phyloP scores from a whole-genome alignment of 2,888 invertebrate genomes.

The Nematopogon swammerdamellus region DNA sequence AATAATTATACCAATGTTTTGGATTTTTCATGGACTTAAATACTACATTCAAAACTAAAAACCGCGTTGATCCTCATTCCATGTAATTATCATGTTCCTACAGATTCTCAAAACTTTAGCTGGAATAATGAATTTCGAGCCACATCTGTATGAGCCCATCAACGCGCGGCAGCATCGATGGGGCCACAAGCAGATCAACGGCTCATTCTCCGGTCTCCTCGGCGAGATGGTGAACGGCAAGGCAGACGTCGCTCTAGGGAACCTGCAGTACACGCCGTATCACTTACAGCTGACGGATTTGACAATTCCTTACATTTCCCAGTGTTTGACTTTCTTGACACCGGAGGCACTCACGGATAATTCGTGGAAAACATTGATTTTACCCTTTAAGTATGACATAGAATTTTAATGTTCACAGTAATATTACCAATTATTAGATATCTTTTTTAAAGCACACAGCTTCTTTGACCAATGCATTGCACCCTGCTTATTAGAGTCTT shows the following conservation, averaged over 20 bases:
- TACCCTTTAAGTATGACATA: conserved; percentile 77
- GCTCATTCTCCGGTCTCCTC: conserved; percentile 66
- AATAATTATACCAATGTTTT: too few relatives aligned
- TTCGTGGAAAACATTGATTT: conserved; percentile 78
- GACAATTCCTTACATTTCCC: conserved; percentile 74
- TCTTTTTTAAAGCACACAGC: conserved; percentile 1
- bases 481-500: background rate
- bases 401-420: conserved; percentile 7
- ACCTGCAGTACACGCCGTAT: conserved; percentile 70
- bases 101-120: conserved; percentile 67
- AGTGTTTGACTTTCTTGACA: conserved; percentile 81
- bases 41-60: too few relatives aligned
- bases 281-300: conserved; percentile 69
- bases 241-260: conserved; percentile 74
- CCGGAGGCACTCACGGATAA: conserved; percentile 78
- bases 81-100: too few relatives aligned
- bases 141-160: conserved; percentile 62
- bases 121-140: conserved; percentile 67
- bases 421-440: conserved; percentile 2
- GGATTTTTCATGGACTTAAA: too few relatives aligned
- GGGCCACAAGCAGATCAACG: conserved; percentile 63
- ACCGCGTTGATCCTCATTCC: too few relatives aligned
- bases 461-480: background rate
- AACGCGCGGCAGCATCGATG: conserved; percentile 62
- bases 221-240: conserved; percentile 67